Percentiles rank a stretch among this genome's conserved stretches.
Conservation (phyloP, 2,888 invertebrate species). For the Hydropsyche betteni region DNA sequence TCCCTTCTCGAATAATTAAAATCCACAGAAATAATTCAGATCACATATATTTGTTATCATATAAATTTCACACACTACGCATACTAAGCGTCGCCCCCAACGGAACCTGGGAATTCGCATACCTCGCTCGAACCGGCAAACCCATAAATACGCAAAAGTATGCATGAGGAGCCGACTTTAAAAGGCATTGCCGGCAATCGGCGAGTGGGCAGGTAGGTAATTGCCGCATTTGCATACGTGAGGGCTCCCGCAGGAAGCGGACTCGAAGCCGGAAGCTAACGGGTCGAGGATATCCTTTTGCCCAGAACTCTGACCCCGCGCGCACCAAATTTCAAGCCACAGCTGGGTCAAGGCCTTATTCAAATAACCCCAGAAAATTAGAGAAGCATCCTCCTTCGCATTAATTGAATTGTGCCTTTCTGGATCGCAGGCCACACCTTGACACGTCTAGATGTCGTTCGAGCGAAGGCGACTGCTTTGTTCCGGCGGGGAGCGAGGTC, state of each 20-base stretch:
- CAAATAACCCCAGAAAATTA: not conserved
- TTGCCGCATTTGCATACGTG: constrained; percentile 19
- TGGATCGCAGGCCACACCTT: not conserved
- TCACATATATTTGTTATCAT: too few relatives aligned
- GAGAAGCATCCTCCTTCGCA: not conserved
- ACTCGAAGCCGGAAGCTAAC: constrained; percentile 17
- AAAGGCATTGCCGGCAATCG: constrained; percentile 15
- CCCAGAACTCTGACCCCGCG: constrained; percentile 9
- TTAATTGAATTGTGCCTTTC: not conserved
- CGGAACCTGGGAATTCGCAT: not conserved
- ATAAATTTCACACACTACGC: not conserved
- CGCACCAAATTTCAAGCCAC: not conserved
- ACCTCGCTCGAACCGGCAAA: constrained; percentile 3
- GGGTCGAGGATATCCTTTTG: constrained; percentile 29
- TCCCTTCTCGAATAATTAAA: too few relatives aligned
- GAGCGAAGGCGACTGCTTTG: constrained; percentile 8
- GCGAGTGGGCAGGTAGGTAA: constrained; percentile 22
- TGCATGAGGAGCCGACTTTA: not conserved
- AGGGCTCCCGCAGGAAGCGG: constrained; percentile 29
- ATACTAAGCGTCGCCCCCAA: not conserved
- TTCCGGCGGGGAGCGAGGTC: constrained; percentile 2
- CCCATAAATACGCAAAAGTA: not conserved
- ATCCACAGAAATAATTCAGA: too few relatives aligned
- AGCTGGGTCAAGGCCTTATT: constrained; percentile 25
- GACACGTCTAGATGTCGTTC: not conserved